These are phyloP conservation scores for Lepisosteus osseus DNA, from an alignment of 2,113 vertebrate genomes.

Conservation along the genomic window DNA sequence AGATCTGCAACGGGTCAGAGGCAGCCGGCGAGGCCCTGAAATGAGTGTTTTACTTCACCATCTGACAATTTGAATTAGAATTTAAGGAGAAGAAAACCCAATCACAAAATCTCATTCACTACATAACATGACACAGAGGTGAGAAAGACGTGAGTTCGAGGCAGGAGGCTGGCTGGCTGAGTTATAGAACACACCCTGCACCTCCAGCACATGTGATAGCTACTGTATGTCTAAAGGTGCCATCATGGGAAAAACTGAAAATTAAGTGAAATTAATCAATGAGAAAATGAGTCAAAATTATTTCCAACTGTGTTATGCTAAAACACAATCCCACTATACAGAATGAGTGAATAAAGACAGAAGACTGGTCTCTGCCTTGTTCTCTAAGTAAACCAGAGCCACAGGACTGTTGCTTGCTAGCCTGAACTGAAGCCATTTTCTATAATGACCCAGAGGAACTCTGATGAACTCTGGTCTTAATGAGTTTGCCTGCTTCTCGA, in stretches of 20 bases:
- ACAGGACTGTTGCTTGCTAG: conserved; percentile 10
- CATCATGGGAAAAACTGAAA: too few species aligned
- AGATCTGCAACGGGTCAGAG: neutral
- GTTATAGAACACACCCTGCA: too few species aligned
- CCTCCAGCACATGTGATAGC: too few species aligned
- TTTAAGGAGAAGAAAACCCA: too few species aligned
- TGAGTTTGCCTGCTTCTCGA: conserved; percentile 23
- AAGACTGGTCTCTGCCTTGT: neutral
- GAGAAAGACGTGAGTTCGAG: too few species aligned
- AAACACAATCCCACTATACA: neutral
- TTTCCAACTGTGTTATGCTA: neutral
- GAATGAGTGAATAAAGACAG: neutral
- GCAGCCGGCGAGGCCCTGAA: neutral
- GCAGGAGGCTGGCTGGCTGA: too few species aligned
- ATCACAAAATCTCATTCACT: too few species aligned
- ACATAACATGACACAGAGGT: too few species aligned
- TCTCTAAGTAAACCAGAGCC: conserved; percentile 7
- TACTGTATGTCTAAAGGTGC: too few species aligned
- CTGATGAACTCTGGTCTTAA: conserved; percentile 22
- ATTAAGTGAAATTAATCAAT: neutral
- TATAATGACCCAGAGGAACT: conserved; percentile 27
- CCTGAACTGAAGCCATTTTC: conserved; percentile 22
- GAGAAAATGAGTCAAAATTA: neutral
- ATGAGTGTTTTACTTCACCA: neutral
- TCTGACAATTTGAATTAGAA: neutral